Evolutionary conservation across 2,888 invertebrate species (phyloP), one percentile per base, ranked within the genome.

Genomic region (Ormyrus pomaceus): DNA sequence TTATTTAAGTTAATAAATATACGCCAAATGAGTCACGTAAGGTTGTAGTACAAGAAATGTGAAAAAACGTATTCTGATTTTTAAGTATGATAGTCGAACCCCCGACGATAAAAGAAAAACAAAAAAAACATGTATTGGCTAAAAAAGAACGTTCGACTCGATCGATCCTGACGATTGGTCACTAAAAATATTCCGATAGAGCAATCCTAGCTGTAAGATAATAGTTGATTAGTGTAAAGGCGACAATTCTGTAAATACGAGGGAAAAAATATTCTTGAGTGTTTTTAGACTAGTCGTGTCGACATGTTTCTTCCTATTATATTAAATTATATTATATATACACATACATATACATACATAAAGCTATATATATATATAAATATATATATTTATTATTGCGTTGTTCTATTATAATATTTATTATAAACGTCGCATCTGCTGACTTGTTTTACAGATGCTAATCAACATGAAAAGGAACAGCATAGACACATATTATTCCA

Each of bases 381-480:
- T 85, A 87, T 87, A 89, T 87, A 87, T 88, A 90, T 89, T 90
- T 90, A 90, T 90, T 88, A 90, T 90, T 90, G 88, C 89, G 89
- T 90, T 90, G 87, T 89, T 89, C 88, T 88, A 89, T 90, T 90
- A 86, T 89, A 88, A 89, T 89, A 90, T 90, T 90, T 90, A 89
- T 89, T 89, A 86, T 87, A 87, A 89, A 79, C 53, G 78, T 80
- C 77, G 59, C 85, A 85, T 86, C 84, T 85, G 85, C 85, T 85
- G 85, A 87, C 84, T 83, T 84, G 86, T 86, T 87, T 87, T 86
- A 86, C 86, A 86, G 80, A 80, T 78, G 77, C 77, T 81, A 80
- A 81, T 75, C 73, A 78, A 68, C 69, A 79, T 11, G 50, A 72
- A 66, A 76, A 83, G 76, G 56, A 80, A 82, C 83, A 79, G 73